phyloP scores from a whole-genome alignment of 2,113 vertebrate species.

The Upupa epops region DNA sequence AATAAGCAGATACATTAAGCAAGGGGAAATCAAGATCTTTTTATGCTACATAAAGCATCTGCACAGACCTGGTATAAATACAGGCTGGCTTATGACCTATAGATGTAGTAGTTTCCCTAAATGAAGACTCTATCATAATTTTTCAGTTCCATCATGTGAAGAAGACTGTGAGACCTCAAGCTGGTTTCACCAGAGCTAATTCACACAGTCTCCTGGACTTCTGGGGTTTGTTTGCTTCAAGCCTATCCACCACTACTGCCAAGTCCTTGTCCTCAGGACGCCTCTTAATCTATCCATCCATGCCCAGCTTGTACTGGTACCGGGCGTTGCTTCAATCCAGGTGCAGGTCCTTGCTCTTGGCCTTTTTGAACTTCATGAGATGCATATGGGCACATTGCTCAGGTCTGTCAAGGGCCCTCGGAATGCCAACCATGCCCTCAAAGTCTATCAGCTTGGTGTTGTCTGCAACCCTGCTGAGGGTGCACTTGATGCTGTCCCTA shows the following conservation, averaged over 20 bases:
- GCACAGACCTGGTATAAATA: neutral
- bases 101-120: neutral
- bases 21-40: neutral
- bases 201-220: neutral
- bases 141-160: neutral
- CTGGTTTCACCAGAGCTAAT: neutral
- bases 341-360: neutral
- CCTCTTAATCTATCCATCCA: neutral
- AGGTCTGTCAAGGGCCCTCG: neutral
- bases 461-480: neutral
- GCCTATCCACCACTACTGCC: neutral
- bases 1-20: conserved; percentile 1
- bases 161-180: neutral
- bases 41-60: neutral
- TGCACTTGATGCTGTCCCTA: neutral
- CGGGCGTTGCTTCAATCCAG: neutral
- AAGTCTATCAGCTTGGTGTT: neutral
- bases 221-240: neutral
- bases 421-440: neutral
- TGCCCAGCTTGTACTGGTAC: neutral
- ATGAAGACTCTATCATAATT: accelerated
- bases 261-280: neutral
- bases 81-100: neutral
- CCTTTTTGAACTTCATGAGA: neutral
- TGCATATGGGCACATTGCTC: accelerated